Evolutionary conservation across 2,113 vertebrate genomes (phyloP).

Genomic region (Pluvialis apricaria): DNA sequence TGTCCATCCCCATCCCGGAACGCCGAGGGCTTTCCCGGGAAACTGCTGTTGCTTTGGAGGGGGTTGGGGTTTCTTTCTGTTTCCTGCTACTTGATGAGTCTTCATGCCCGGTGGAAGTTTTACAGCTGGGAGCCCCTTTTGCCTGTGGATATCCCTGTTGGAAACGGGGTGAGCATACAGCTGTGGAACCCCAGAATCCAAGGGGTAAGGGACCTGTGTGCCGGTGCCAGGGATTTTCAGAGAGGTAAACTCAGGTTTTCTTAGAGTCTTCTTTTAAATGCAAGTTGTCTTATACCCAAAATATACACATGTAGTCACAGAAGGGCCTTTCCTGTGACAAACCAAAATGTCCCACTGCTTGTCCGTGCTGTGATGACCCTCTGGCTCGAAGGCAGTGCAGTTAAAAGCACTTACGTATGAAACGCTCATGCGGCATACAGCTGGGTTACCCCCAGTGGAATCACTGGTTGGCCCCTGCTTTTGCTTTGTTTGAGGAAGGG

Average conservation of each 20-base stretch:
- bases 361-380: background rate
- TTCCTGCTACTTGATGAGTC: background rate
- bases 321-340: background rate
- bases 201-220: background rate
- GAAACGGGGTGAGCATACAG: background rate
- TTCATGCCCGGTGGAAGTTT: background rate
- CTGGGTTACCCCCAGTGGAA: background rate
- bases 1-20: too few species aligned
- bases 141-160: accelerated
- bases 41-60: background rate
- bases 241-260: background rate
- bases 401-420: background rate
- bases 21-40: background rate
- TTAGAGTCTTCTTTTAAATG: too few species aligned
- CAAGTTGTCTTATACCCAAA: background rate
- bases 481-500: background rate
- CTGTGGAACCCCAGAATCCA: too few species aligned
- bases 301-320: background rate
- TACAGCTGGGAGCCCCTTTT: background rate
- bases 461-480: background rate
- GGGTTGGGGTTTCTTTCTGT: background rate
- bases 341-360: too few species aligned
- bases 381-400: background rate
- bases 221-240: too few species aligned
- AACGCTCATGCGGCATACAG: background rate